phyloP scores from a whole-genome alignment of 1,140 invertebrate species.

The Ostrea denselamellosa region DNA sequence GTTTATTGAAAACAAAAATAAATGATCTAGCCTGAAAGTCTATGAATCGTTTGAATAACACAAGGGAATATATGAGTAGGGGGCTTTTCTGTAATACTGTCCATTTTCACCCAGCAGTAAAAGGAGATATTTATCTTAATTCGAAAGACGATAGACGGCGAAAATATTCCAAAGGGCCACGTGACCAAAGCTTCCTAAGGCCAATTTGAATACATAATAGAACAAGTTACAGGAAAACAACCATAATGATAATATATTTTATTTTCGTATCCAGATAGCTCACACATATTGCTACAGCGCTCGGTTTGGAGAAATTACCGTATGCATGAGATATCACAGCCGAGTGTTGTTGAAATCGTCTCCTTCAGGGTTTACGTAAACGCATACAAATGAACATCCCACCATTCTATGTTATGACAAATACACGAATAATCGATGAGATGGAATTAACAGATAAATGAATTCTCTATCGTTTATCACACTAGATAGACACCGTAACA shows the following conservation, averaged over 20 bases:
- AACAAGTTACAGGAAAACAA: neutral
- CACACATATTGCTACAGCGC: neutral
- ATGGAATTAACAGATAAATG: constrained; percentile 23
- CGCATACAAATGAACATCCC: constrained; percentile 16
- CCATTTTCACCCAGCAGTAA: constrained; percentile 27
- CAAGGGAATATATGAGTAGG: constrained; percentile 13
- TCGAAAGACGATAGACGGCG: constrained; percentile 11
- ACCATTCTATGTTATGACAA: constrained; percentile 29
- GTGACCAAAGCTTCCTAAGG: constrained; percentile 22
- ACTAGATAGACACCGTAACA: constrained; percentile 20
- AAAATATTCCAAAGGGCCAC: constrained; percentile 21
- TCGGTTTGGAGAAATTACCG: neutral
- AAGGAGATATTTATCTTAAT: constrained; percentile 32
- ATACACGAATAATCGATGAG: constrained; percentile 33
- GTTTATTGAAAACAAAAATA: constrained; percentile 38
- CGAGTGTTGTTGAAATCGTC: neutral
- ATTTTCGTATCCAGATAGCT: constrained; percentile 6
- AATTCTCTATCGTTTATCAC: constrained; percentile 28
- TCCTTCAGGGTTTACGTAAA: constrained; percentile 28
- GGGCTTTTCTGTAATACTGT: constrained; percentile 16
- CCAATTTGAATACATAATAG: constrained; percentile 33
- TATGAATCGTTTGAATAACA: constrained; percentile 35
- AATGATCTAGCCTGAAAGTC: constrained; percentile 27
- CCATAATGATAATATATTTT: neutral
- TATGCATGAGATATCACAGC: constrained; percentile 8